These are phyloP conservation scores for Pogoniulus pusillus DNA, from an alignment of 2,797 vertebrate genomes.

Conservation along the genomic window DNA sequence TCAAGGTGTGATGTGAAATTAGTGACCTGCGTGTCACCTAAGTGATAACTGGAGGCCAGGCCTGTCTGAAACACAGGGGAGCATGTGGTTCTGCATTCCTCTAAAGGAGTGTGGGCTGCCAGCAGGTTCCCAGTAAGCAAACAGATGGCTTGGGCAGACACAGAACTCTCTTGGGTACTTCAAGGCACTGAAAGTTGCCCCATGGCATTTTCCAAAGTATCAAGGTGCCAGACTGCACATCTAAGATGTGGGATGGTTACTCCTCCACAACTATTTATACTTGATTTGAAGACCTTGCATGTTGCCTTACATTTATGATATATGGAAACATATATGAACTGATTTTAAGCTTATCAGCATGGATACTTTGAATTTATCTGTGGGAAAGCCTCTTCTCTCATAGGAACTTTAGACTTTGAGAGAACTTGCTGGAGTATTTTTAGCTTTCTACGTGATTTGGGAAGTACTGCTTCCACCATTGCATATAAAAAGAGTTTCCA, in stretches of 20 bases:
- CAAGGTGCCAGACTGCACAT: not conserved
- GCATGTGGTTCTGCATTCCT: not conserved
- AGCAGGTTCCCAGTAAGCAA: not conserved
- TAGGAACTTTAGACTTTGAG: not conserved
- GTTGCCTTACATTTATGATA: not conserved
- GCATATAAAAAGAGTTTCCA: not conserved
- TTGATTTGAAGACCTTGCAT: not conserved
- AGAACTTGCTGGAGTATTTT: constrained; percentile 18
- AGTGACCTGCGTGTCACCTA: not conserved
- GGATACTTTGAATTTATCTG: not conserved
- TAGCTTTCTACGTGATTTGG: not conserved
- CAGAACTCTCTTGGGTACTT: not conserved
- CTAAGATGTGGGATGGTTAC: not conserved
- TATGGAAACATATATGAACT: not conserved
- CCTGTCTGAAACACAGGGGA: not conserved
- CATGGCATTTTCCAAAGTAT: not conserved
- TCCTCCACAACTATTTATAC: not conserved
- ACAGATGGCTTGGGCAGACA: not conserved
- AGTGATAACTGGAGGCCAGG: not conserved
- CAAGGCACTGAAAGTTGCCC: not conserved
- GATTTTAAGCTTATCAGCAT: not conserved
- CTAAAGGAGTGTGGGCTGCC: not conserved
- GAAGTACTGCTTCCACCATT: not conserved
- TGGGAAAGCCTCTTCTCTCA: not conserved
- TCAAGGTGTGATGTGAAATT: not conserved